Percentiles rank a stretch among this genome's conserved stretches.
Conservation (phyloP, 92 coral and sea anemone species). For the Zoanthus solanderi region DNA sequence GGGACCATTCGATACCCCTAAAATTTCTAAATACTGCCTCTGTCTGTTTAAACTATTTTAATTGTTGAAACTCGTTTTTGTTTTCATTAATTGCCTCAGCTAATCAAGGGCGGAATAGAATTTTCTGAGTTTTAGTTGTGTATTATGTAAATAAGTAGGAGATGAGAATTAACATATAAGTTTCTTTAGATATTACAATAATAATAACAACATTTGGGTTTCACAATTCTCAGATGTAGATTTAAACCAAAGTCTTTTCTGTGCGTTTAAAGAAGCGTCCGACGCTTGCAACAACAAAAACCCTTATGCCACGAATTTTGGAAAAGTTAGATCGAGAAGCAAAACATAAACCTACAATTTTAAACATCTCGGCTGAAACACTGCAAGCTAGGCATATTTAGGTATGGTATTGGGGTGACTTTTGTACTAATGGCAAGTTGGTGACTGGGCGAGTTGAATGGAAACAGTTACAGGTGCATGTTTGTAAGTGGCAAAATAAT, state of each 20-base stretch:
- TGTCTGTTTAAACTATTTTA: no score
- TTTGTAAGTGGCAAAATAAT: not conserved
- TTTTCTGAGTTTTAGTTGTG: not conserved
- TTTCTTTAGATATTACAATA: not conserved
- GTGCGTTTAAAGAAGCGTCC: constrained; percentile 12
- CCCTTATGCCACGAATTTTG: constrained; percentile 1
- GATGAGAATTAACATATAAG: not conserved
- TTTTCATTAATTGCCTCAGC: no score
- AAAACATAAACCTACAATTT: constrained; percentile 17
- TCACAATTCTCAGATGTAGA: not conserved
- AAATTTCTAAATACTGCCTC: no score
- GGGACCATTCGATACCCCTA: no score
- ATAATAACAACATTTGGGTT: constrained; percentile 14
- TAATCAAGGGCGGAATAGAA: no score
- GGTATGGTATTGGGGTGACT: not conserved
- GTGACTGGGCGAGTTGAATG: not conserved
- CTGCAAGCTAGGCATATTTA: not conserved
- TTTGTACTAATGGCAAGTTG: constrained; percentile 2
- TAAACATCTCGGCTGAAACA: not conserved
- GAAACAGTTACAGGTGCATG: constrained; percentile 21
- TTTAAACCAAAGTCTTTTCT: constrained; percentile 20
- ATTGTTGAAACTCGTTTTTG: no score
- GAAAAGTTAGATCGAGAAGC: not conserved
- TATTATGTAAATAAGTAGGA: not conserved
- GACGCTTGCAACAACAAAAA: constrained; percentile 18